Conservation (phyloP, 2,113 vertebrate genomes). For the Oryzias curvinotus region DNA sequence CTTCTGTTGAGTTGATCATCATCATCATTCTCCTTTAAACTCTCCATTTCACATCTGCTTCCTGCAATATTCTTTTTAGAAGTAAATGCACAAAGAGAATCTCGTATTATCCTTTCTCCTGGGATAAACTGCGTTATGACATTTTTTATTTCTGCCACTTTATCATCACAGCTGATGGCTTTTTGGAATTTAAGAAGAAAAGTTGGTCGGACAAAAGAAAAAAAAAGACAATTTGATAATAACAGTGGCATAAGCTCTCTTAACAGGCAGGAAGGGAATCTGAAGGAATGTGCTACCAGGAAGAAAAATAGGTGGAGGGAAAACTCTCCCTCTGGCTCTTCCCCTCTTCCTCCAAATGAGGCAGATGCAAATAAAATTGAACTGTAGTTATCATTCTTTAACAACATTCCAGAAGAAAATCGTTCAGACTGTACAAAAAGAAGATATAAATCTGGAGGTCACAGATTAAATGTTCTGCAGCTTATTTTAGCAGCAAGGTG, state of each 20-base stretch:
- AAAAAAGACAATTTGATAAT: conserved; percentile 50
- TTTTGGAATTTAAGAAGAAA: conserved; percentile 48
- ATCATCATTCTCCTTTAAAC: conserved; percentile 37
- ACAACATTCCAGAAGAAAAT: conserved; percentile 4
- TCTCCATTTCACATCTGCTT: conserved; percentile 27
- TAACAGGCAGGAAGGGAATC: conserved; percentile 32
- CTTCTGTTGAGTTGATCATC: conserved; percentile 28
- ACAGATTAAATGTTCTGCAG: conserved; percentile 31
- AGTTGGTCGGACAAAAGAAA: conserved; percentile 14
- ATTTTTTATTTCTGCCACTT: conserved; percentile 29
- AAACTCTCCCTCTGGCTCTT: conserved; percentile 44
- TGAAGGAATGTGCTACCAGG: conserved; percentile 46
- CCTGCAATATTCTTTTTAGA: conserved; percentile 21
- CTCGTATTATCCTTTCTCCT: conserved; percentile 47
- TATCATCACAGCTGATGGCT: conserved; percentile 43
- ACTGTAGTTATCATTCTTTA: conserved; percentile 23
- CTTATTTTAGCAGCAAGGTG: not conserved
- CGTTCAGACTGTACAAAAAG: not conserved
- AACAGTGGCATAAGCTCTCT: conserved; percentile 38
- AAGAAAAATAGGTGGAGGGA: conserved; percentile 54
- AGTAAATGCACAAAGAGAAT: conserved; percentile 39
- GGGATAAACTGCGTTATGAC: conserved; percentile 32
- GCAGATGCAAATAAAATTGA: conserved; percentile 33
- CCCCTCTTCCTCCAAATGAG: conserved; percentile 14
- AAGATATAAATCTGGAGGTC: conserved; percentile 19